phyloP scores from a whole-genome alignment of 2,113 vertebrate genomes.

The Oryzias celebensis region DNA sequence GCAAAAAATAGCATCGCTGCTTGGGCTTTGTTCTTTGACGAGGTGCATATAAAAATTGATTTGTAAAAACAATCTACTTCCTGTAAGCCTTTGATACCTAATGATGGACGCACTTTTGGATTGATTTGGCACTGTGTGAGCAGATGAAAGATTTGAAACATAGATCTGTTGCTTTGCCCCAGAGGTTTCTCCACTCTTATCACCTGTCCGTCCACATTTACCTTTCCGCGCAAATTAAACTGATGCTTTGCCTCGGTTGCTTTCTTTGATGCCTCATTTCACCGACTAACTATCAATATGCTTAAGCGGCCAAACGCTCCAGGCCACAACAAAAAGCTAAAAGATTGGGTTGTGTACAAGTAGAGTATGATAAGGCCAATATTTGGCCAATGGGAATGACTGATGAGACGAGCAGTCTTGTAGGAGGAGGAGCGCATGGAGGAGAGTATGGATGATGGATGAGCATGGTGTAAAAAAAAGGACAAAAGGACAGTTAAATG shows the following conservation, averaged over 20 bases:
- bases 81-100: slow-evolving; percentile 69
- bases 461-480: too few relatives aligned
- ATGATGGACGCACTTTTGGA: slow-evolving; percentile 65
- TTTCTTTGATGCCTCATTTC: background rate
- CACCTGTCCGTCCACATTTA: slow-evolving; percentile 45
- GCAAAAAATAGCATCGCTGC: slow-evolving; percentile 51
- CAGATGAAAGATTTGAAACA: slow-evolving; percentile 66
- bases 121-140: slow-evolving; percentile 70
- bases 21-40: slow-evolving; percentile 61
- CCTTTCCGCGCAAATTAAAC: slow-evolving; percentile 25
- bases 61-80: slow-evolving; percentile 61
- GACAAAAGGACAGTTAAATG: too few relatives aligned
- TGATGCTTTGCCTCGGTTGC: background rate
- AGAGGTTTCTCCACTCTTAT: slow-evolving; percentile 52
- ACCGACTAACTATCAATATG: slow-evolving; percentile 9
- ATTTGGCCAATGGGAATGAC: too few relatives aligned
- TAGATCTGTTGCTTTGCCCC: slow-evolving; percentile 57
- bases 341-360: too few relatives aligned
- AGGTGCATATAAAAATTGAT: slow-evolving; percentile 63
- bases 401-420: too few relatives aligned
- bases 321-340: too few relatives aligned
- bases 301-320: background rate
- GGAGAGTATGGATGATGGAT: too few relatives aligned
- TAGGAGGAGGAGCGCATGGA: too few relatives aligned
- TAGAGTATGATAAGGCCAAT: too few relatives aligned